Base-by-base conservation (phyloP, 1,140 invertebrate species). In the Penaeus japonicus region DNA sequence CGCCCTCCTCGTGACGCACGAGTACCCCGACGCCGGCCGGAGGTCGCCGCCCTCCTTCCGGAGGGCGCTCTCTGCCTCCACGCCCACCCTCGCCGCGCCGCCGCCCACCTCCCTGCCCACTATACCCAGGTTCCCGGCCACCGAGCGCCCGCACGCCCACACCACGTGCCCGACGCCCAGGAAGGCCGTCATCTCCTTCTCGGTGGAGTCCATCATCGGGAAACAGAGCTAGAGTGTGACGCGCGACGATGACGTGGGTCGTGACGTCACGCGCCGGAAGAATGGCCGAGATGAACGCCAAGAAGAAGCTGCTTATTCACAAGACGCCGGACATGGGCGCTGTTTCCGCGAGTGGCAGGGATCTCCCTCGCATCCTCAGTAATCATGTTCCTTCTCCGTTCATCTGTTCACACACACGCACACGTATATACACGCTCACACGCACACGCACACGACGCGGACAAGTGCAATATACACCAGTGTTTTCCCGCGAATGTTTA, bases 161-260 rank as follows among this genome's bases (percentile, higher is more conserved):
- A 80, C 88, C n/a, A 81, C 83, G 32, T 89, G 35, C 30, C 84
- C 81, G 27, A 75, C 79, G 22, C 77, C 75, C n/a, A 90, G 85
- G 53, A 87, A 89, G 27, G 77, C 77, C 22, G 59, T 84, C 35
- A 90, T 90, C 47, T 90, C 90, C 53, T 90, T 90, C 54, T 90
- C 90, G 10, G 90, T 90, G 32, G 90, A 90, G 27, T 90, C 90
- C 7, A 90, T 90, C 59, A 90, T 90, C 20, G 90, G 90, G 7
- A 89, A 89, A 55, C 87, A 84, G 54, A 75, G 32, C 55, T 87
- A 77, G 81, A 77, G n/a, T 32, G 15, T 55, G 53, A 7, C n/a
- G 24, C 54, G 35, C 39, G 10, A n/a, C 73, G 47, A 35, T 77
- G 32, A 35, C 73, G 22, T 39, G 1, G n/a, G 20, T 35, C 20